Evolutionary conservation across 2,113 vertebrate genomes (phyloP), one percentile per base, ranked within the genome.

Genomic region (Emydura subglobosa): DNA sequence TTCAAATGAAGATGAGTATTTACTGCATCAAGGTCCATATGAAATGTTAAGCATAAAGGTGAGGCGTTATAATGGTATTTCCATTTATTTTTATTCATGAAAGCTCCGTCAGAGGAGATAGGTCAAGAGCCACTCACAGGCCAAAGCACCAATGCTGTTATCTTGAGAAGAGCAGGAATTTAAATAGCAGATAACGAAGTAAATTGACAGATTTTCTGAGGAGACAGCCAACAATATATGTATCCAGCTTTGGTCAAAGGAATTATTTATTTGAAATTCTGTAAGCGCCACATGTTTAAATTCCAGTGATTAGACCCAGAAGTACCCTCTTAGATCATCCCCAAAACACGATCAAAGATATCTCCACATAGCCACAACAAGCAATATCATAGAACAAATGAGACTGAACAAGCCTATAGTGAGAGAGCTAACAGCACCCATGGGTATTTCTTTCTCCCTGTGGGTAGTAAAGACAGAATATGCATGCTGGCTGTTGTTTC

Each of bases 1-100:
- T 83, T 87, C 55, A 17, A 7, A 5, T 2, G 34, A 53, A 86
- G 89, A 12, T 1, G 39, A 86, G 39, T 53, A 61, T 2, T 21
- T 49, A 25, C 19, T 39, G 47, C 85, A 74, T 25, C 65, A 39
- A 80, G 29, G 61, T 57, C 89, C 95, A 79, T 42, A n/a, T n/a
- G 87, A 89, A 79, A 90, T 0, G n/a, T 10, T 85, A 90, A 88
- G 34, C 61, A 92, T 29, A 92, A 93, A 91, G 81, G 79, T 87
- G 55, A 39, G 8, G 29, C 87, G 47, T 27, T 47, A 49, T 4
- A 61, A 3, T n/a, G 44, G n/a, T 68, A 39, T 72, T 84, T 94
- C n/a, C 4, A 79, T 91, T 80, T 81, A n/a, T 68, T 96, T 95
- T 94, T 44, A 83, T 88, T 93, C 92, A 80, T 79, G 85, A 95